These are phyloP conservation scores for Acanthosoma haemorrhoidale DNA, from an alignment of 2,888 invertebrate species.

Conservation along the genomic window DNA sequence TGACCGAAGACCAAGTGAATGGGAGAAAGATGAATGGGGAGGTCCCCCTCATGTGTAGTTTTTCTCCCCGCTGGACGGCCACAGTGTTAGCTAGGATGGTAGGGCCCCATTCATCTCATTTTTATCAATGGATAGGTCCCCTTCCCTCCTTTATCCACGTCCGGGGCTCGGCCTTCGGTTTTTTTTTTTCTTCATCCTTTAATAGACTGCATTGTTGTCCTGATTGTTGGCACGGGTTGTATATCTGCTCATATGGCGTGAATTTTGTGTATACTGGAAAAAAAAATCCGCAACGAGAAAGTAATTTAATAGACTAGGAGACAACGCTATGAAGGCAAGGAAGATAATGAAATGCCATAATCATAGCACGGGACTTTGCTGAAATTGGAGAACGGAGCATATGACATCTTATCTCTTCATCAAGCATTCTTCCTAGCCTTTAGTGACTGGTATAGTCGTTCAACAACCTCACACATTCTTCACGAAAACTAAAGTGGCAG, in stretches of 20 bases:
- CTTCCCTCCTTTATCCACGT: conserved; percentile 2
- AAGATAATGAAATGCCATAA: too few species aligned
- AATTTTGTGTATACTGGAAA: too few species aligned
- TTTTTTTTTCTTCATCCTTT: conserved; percentile 14
- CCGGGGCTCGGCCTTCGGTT: background rate
- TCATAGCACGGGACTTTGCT: too few species aligned
- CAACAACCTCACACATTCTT: too few species aligned
- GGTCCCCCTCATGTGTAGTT: conserved; percentile 23
- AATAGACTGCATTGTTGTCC: conserved; percentile 4
- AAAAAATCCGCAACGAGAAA: too few species aligned
- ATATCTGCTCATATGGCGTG: background rate
- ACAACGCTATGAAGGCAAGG: too few species aligned
- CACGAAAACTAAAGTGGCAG: too few species aligned
- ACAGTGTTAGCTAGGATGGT: background rate
- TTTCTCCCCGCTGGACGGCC: conserved; percentile 1
- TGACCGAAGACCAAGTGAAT: conserved; percentile 1
- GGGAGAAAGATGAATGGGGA: conserved; percentile 11
- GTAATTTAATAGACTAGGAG: too few species aligned
- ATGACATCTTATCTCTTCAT: too few species aligned
- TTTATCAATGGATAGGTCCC: conserved; percentile 11
- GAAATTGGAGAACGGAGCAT: too few species aligned
- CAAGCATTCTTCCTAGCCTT: too few species aligned
- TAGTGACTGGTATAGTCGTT: too few species aligned
- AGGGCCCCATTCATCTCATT: conserved; percentile 10
- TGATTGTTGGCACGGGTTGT: conserved; percentile 5